These are phyloP conservation scores for Tolypeutes matacus DNA, from an alignment of 2,797 vertebrate genomes.

Conservation along the genomic window DNA sequence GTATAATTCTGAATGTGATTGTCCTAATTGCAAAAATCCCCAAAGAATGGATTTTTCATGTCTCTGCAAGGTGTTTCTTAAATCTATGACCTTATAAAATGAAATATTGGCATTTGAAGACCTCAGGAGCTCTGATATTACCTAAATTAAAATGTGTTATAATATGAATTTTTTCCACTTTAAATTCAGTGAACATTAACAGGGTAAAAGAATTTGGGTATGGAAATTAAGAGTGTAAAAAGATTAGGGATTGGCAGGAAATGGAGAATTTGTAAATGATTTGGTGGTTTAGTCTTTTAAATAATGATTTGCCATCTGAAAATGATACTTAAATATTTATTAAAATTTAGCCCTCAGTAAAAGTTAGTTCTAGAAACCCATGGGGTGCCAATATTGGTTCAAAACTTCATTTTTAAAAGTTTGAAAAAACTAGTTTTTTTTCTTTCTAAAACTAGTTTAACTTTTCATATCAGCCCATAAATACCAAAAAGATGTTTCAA, in stretches of 20 bases:
- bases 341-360: neutral
- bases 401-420: neutral
- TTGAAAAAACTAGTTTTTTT: neutral
- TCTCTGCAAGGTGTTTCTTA: slow-evolving; percentile 43
- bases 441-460: neutral
- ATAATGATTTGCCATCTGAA: slow-evolving; percentile 2
- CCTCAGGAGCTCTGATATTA: neutral
- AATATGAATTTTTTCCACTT: slow-evolving; percentile 62
- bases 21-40: slow-evolving; percentile 70
- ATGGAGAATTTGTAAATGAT: slow-evolving; percentile 15
- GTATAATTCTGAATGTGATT: slow-evolving; percentile 66
- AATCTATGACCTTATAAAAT: slow-evolving; percentile 40
- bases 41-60: slow-evolving; percentile 52
- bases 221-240: slow-evolving; percentile 5
- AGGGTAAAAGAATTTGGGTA: neutral
- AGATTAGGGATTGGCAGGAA: neutral
- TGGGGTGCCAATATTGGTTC: neutral
- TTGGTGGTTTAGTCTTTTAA: slow-evolving; percentile 5
- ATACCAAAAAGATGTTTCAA: neutral
- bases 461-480: neutral
- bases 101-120: slow-evolving; percentile 49
- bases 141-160: slow-evolving; percentile 52
- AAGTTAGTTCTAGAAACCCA: neutral
- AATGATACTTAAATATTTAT: neutral
- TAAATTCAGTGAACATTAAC: slow-evolving; percentile 48